These are phyloP conservation scores for Drosophila monieri DNA, from an alignment of 2,888 invertebrate species.

Conservation along the genomic window DNA sequence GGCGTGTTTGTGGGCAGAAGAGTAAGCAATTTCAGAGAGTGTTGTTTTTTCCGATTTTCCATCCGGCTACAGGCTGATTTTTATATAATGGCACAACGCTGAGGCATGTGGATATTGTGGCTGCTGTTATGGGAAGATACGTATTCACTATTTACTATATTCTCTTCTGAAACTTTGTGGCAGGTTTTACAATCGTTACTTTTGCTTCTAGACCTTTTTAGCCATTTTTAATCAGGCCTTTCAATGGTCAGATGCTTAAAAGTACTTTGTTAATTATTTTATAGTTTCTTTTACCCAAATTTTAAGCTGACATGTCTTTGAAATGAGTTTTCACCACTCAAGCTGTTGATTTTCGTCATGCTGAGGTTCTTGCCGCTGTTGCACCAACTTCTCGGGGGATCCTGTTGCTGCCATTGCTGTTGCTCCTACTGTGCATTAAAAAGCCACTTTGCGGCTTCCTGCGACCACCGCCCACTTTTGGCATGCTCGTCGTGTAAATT, in stretches of 20 bases:
- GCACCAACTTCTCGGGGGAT: conserved; percentile 34
- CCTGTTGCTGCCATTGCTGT: conserved; percentile 38
- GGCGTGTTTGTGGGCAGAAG: conserved; percentile 52
- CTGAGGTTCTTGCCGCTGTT: conserved; percentile 14
- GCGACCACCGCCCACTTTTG: conserved; percentile 66
- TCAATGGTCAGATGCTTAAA: neutral
- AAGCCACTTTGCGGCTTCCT: conserved; percentile 77
- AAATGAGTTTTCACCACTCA: conserved; percentile 2
- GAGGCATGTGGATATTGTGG: conserved; percentile 18
- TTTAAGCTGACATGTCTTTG: neutral
- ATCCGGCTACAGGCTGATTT: conserved; percentile 56
- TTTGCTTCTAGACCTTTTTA: neutral
- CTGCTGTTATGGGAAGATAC: conserved; percentile 18
- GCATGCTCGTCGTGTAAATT: conserved; percentile 62
- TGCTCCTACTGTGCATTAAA: conserved; percentile 74
- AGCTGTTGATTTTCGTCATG: conserved; percentile 14
- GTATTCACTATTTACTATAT: conserved; percentile 1
- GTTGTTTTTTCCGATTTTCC: conserved; percentile 45
- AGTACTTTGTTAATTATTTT: neutral
- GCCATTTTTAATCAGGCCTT: neutral
- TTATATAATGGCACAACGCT: conserved; percentile 67
- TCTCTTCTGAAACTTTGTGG: conserved; percentile 5
- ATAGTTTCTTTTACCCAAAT: neutral
- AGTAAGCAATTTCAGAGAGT: conserved; percentile 60
- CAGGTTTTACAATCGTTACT: neutral